Base-by-base conservation (phyloP, 2,888 invertebrate species). In the Gortyna flavago region DNA sequence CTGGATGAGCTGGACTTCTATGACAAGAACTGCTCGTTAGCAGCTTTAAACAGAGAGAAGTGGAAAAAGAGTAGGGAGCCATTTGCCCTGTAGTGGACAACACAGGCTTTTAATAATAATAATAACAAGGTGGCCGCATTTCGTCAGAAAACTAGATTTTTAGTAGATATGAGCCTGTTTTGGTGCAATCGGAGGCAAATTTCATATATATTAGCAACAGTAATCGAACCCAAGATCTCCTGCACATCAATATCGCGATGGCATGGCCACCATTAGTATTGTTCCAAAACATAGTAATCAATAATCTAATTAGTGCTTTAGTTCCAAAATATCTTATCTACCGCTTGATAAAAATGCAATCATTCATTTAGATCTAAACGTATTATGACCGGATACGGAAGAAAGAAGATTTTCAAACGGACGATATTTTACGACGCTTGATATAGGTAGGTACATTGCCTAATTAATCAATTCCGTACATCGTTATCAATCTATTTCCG, bases 401-500 rank as follows among this genome's bases (percentile, higher is more conserved):
- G 75, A 68, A 75, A 75, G 57, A 65, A 13, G 25, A 66, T 59
- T 59, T 72, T 21, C 51, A 62, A 73, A 54, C 13, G 32, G 25
- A 57, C 59, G 35, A 77, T 75, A 75, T 75, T 83, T 77, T 61
- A 61, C 54, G 59, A 77, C 75, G 18, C 57, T 44, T 51, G 59
- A 51, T 54, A 64, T 61, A 66, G 54, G 21, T 77, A 69, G 35
- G 38, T 59, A 76, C 74, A 79, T 78, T 79, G 61, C 59, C 41
- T 85, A 82, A 78, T 82, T 78, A 76, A 86, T 87, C 78, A 79
- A 84, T 86, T 84, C 78, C 76, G 84, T 70, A 70, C 85, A 73
- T 81, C 76, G 76, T 77, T 81, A 87, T 85, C 85, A 87, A 84
- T 84, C 72, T 72, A 85, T 81, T 85, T 84, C 85, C 85, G 70